Evolutionary conservation across 2,888 invertebrate genomes (phyloP).

Genomic region (Caenorhabditis sp.): DNA sequence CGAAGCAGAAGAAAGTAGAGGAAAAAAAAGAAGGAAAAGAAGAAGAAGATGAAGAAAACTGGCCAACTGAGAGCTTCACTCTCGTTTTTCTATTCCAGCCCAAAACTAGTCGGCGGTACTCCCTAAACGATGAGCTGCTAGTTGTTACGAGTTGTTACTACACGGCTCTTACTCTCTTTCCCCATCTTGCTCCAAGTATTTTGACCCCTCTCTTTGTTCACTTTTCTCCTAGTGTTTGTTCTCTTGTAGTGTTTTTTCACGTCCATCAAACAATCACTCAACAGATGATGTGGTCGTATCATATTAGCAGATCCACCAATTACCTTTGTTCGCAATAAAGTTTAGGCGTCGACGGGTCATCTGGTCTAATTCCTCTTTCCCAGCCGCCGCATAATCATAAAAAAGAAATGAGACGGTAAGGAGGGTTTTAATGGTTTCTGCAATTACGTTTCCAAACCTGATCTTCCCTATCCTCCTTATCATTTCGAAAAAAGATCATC

Average conservation of each 20-base stretch:
- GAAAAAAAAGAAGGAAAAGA: conserved; percentile 23
- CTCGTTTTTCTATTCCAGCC: conserved; percentile 40
- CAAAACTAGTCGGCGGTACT: conserved; percentile 32
- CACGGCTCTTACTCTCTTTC: not conserved
- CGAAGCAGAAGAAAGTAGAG: conserved; percentile 45
- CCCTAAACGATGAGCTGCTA: conserved; percentile 44
- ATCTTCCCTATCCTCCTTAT: conserved; percentile 33
- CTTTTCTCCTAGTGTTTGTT: not conserved
- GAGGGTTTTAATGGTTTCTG: conserved; percentile 53
- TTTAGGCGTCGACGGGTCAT: conserved; percentile 50
- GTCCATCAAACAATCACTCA: conserved; percentile 7
- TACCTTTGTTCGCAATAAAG: conserved; percentile 48
- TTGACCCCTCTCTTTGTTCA: not conserved
- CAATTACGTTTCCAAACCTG: conserved; percentile 55
- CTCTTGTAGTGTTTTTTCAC: not conserved
- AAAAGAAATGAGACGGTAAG: conserved; percentile 47
- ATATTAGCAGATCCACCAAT: conserved; percentile 60
- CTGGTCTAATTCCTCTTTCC: conserved; percentile 47
- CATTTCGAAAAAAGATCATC: conserved; percentile 16
- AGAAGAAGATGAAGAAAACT: conserved; percentile 42
- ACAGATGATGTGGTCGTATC: conserved; percentile 44
- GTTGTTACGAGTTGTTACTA: conserved; percentile 24
- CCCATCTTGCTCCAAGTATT: not conserved
- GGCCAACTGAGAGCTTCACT: conserved; percentile 40
- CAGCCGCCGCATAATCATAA: conserved; percentile 57